Evolutionary conservation across 2,888 invertebrate genomes (phyloP), one percentile per base, ranked within the genome.

Genomic region (Polylopha cassiicola): DNA sequence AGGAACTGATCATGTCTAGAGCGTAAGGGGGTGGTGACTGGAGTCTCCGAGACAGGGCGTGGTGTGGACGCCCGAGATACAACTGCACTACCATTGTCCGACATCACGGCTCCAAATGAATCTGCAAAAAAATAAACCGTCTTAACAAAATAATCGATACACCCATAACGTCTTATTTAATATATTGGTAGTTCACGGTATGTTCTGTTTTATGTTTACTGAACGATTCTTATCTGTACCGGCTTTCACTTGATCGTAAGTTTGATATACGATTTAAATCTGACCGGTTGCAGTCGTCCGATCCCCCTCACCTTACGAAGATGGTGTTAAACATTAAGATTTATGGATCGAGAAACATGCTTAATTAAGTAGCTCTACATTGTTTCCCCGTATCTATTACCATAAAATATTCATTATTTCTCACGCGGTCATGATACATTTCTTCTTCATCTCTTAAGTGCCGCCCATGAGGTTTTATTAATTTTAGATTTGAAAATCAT

Each of bases 1-100:
- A 88, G 76, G 67, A 90, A 87, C 70, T 89, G 87, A 58, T 90
- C 86, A 87, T 88, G 86, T 73, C 89, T 79, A 45, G 89, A 86
- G 57, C 86, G 63, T 53, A 87, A 47, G 55, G 87, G 69, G 46
- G 85, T 59, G 50, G 69, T 66, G 50, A 73, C 71, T 44, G 73
- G 87, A 65, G 73, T 80, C 61, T 75, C 89, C 55, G 73, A 69
- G 45, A 68, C 70, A 30, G 74, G 88, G 73, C 69, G 87, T 69
- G 74, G 87, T 65, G 71, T 87, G 48, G 73, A 87, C 54, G 71
- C 87, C 80, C 66, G 81, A 54, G 73, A 82, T 73, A 74, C 74
- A 33, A 73, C 75, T 47, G 81, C 59, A 56, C 78, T 80, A 44
- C 71, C 67, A 71, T 80, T 81, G 53, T 87, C 86, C 55, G 86